Conservation (phyloP, 2,113 vertebrate species). For the Rhipidura dahli region DNA sequence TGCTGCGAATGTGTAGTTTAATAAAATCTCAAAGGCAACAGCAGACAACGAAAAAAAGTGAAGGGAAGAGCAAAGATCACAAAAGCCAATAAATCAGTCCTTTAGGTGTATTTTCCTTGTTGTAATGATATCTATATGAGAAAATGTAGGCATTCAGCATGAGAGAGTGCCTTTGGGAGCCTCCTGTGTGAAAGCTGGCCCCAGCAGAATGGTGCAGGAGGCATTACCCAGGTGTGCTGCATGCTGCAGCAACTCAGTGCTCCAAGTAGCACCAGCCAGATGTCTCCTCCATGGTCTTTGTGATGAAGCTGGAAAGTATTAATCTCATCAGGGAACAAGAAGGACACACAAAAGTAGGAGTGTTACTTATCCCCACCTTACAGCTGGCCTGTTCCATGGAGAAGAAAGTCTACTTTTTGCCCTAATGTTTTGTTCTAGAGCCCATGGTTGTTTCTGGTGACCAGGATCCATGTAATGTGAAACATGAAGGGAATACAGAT, state of each 20-base stretch:
- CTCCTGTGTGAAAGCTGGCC: neutral
- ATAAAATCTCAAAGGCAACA: neutral
- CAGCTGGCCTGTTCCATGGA: neutral
- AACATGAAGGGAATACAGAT: neutral
- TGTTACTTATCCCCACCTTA: neutral
- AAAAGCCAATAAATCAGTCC: neutral
- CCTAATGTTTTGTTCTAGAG: neutral
- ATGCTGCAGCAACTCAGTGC: neutral
- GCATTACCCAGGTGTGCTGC: neutral
- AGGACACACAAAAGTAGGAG: neutral
- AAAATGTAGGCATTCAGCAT: neutral
- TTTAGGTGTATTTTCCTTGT: neutral
- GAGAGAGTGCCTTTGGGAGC: neutral
- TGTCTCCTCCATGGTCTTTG: neutral
- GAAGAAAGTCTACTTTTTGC: neutral
- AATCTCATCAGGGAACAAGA: neutral
- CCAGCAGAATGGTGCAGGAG: neutral
- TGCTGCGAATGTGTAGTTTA: neutral
- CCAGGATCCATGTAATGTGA: neutral
- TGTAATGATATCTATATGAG: neutral
- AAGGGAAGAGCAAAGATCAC: neutral
- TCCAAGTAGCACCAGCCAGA: neutral
- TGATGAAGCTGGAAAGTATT: neutral
- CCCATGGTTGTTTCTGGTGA: neutral
- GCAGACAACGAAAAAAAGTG: neutral